phyloP scores from a whole-genome alignment of 2,888 invertebrate genomes.

The Sacculina carcini region DNA sequence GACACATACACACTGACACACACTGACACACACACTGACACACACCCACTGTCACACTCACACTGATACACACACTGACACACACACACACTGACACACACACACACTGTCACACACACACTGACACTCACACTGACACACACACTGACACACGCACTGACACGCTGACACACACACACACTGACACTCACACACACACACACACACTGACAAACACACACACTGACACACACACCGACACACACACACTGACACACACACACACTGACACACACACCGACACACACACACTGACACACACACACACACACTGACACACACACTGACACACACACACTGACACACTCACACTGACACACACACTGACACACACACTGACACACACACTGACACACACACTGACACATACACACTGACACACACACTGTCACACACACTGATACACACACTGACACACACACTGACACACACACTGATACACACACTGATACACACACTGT shows the following conservation, averaged over 20 bases:
- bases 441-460: not conserved
- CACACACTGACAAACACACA: not conserved
- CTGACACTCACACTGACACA: not conserved
- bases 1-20: too few relatives aligned
- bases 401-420: too few relatives aligned
- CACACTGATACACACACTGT: not conserved
- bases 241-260: constrained; percentile 1
- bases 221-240: too few relatives aligned
- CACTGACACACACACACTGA: not conserved
- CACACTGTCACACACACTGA: not conserved
- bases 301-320: not conserved
- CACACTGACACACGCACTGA: constrained; percentile 2
- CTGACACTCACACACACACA: not conserved
- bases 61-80: not conserved
- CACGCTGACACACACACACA: constrained; percentile 1
- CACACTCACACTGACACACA: too few relatives aligned
- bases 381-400: not conserved
- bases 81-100: not conserved
- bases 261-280: not conserved
- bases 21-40: not conserved
- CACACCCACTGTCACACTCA: not conserved
- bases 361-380: not conserved
- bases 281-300: too few relatives aligned
- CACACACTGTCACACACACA: not conserved
- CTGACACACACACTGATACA: not conserved